Evolutionary conservation across 1,140 invertebrate genomes (phyloP), one percentile per base, ranked within the genome.

Genomic region (Drosophila virilis): DNA sequence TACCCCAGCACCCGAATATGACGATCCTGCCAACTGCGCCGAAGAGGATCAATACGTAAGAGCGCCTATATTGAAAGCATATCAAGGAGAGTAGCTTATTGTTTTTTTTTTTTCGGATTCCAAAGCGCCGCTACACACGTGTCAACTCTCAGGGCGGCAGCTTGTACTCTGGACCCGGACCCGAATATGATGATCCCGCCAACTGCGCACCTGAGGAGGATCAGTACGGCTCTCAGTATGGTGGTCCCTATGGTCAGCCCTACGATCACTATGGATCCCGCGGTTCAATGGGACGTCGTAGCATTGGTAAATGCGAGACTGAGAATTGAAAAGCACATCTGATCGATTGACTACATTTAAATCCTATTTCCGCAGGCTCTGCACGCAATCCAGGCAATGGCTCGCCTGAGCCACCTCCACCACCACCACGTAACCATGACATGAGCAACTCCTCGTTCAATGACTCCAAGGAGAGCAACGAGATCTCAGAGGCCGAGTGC

Each of bases 401-500:
- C 50, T 96, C 96, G 37, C 97, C 96, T 60, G 96, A 97, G 93
- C 96, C 96, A 38, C 96, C 96, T 75, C 96, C 96, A 94, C 96
- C 95, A 85, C 96, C 95, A 80, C 96, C 94, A 92, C 93, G 95
- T 69, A 96, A 94, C 78, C 95, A 96, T 83, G 96, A 96, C 80
- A 95, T 94, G 78, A 95, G 94, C 85, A 95, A 94, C 78, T 96
- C 95, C 43, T 96, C 95, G 70, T 97, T 97, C 93, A 97, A 98
- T 92, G 96, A 97, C 91, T 97, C 96, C 90, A 97, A 97, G 93
- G 97, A 97, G 90, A 97, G 97, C 92, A 98, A 97, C 93, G 97
- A 98, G 93, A 97, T 97, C 92, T 97, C 97, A 90, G 97, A 98
- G 93, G 97, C 97, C 80, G 97, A 98, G 93, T 98, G 97, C 93